Percentiles rank a stretch among this genome's conserved stretches.
phyloP scores from a whole-genome alignment of 2,797 vertebrate species.

The Melanotaenia pygmaea region DNA sequence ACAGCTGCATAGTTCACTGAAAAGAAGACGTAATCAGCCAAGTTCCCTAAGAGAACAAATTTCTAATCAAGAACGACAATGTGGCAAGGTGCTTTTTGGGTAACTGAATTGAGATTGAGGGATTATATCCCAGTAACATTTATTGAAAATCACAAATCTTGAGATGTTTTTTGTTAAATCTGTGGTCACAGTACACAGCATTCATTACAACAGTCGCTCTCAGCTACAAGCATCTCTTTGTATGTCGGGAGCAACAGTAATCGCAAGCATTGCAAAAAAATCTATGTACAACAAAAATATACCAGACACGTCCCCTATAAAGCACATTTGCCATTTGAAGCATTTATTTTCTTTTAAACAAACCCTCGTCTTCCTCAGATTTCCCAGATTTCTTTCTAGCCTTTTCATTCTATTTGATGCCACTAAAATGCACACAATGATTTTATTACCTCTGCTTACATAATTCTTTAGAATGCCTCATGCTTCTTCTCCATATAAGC shows the following conservation, averaged over 20 bases:
- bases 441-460: neutral
- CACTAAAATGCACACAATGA: neutral
- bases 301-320: neutral
- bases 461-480: neutral
- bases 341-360: neutral
- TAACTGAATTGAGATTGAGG: neutral
- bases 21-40: neutral
- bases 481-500: neutral
- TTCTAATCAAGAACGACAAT: too few species aligned
- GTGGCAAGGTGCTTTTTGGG: neutral
- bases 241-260: too few species aligned
- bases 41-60: too few species aligned
- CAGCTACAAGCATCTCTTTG: too few species aligned
- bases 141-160: neutral
- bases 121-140: neutral
- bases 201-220: neutral
- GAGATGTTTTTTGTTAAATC: neutral
- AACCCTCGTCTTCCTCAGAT: neutral
- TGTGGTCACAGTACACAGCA: neutral
- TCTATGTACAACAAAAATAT: too few species aligned
- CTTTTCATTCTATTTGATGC: neutral
- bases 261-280: too few species aligned
- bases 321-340: neutral
- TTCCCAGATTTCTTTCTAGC: neutral
- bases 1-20: neutral